These are phyloP conservation scores for Chloroceryle inda DNA, from an alignment of 2,797 vertebrate species.

Conservation along the genomic window DNA sequence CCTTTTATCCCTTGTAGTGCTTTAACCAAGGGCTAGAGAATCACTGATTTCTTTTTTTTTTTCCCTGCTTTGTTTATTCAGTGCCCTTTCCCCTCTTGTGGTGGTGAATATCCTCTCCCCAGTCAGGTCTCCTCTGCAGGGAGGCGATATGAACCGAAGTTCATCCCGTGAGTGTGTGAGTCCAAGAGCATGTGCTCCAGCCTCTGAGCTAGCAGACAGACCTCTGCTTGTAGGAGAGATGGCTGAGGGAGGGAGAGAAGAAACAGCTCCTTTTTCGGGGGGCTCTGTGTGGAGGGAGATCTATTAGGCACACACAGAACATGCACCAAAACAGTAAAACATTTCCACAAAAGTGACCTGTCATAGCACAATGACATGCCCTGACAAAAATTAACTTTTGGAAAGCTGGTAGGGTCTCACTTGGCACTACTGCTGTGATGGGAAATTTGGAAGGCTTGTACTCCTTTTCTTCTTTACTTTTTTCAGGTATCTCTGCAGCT, in stretches of 20 bases:
- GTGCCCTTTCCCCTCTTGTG: background rate
- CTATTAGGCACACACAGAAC: background rate
- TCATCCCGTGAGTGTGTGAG: fast-evolving
- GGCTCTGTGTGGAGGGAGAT: background rate
- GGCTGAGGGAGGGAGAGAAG: background rate
- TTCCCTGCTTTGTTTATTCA: background rate
- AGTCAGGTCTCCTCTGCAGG: background rate
- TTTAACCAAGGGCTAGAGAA: background rate
- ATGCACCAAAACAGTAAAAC: background rate
- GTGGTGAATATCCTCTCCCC: background rate
- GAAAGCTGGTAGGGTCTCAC: background rate
- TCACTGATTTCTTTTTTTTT: background rate
- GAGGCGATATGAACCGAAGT: background rate
- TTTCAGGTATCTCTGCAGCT: background rate
- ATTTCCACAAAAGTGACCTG: background rate
- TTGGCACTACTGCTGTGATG: background rate
- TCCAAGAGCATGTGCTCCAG: background rate
- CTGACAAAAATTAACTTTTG: background rate
- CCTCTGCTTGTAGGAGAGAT: background rate
- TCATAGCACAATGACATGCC: background rate
- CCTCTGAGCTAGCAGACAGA: background rate
- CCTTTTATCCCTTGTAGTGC: background rate
- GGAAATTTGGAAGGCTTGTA: background rate
- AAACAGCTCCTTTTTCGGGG: background rate
- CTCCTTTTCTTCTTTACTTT: background rate